Base-by-base conservation (phyloP, 2,113 vertebrate genomes). In the Perognathus longimembris region DNA sequence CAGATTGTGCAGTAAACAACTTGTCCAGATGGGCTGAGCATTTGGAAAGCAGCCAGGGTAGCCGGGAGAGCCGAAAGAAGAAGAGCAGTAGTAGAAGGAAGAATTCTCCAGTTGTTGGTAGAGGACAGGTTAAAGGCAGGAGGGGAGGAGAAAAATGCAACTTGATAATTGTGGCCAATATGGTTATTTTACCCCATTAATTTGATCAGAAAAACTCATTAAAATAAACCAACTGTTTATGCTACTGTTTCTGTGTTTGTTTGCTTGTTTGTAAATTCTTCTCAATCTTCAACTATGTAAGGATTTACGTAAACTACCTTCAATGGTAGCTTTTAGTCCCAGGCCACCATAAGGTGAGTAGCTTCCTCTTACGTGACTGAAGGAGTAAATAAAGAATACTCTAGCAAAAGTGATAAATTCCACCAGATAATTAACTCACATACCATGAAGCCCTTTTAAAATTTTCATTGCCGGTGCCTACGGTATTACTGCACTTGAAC, bases 161-260 rank as follows among this genome's bases (percentile, higher is more conserved):
- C n/a, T 57, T 14, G 34, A 15, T 14, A 6, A 34, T 8, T 12
- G 0, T 0, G 5, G 20, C 57, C 36, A 78, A 18, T 57, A 34
- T 0, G 32, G 30, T 3, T 12, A 3, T 15, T 24, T 2, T 0
- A 1, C 3, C 10, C n/a, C 59, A 2, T 40, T 38, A 1, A 63
- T 6, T 8, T 32, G 1, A 40, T n/a, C 64, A 10, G 24, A 79
- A 10, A n/a, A 24, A 20, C n/a, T 70, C 32, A 5, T 28, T n/a
- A 26, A 22, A 73, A 64, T 4, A 34, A 80, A 1, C 36, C 82
- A 75, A 26, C 26, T 24, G 20, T 3, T 38, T 38, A 8, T 63
- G 77, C 42, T 3, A 63, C 28, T 40, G 59, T 61, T 61, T 26
- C 24, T 61, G 20, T 61, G 22, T 61, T 61, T 61, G 59, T 30